phyloP scores from a whole-genome alignment of 2,888 invertebrate genomes.

The Drosophila maculinotata region DNA sequence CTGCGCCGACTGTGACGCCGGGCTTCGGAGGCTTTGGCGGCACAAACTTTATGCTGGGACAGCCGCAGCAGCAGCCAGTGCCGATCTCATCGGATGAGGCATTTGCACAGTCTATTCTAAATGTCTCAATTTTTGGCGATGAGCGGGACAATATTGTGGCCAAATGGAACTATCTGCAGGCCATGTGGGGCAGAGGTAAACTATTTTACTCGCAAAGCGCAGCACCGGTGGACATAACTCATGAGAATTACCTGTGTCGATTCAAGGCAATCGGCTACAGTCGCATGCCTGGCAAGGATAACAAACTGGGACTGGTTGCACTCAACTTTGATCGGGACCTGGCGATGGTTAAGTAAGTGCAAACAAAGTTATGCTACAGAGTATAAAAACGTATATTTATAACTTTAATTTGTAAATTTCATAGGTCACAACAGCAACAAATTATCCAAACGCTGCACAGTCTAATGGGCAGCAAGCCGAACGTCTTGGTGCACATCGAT shows the following conservation, averaged over 20 bases:
- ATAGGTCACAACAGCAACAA: conserved; percentile 89
- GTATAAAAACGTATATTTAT: too few species aligned
- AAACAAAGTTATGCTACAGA: too few species aligned
- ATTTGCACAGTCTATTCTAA: conserved; percentile 90
- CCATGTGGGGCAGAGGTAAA: conserved; percentile 87
- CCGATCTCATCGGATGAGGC: conserved; percentile 89
- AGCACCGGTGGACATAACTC: conserved; percentile 91
- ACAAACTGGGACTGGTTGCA: conserved; percentile 96
- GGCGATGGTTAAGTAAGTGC: conserved; percentile 90
- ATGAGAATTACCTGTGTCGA: conserved; percentile 95
- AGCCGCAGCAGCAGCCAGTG: conserved; percentile 85
- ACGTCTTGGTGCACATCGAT: conserved; percentile 91
- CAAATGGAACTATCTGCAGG: conserved; percentile 97
- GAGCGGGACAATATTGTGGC: conserved; percentile 97
- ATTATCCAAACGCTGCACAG: conserved; percentile 88
- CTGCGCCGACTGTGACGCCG: conserved; percentile 82
- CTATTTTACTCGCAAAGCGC: conserved; percentile 92
- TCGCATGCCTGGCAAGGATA: conserved; percentile 93
- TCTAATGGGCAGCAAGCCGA: conserved; percentile 93
- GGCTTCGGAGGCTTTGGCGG: conserved; percentile 86
- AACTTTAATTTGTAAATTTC: conserved; percentile 36
- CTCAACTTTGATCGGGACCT: conserved; percentile 93
- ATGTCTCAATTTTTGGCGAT: conserved; percentile 95
- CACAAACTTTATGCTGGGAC: conserved; percentile 84
- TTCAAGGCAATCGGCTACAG: conserved; percentile 98